These are phyloP conservation scores for Charadrius vociferus DNA, from an alignment of 2,113 vertebrate genomes.

Conservation along the genomic window DNA sequence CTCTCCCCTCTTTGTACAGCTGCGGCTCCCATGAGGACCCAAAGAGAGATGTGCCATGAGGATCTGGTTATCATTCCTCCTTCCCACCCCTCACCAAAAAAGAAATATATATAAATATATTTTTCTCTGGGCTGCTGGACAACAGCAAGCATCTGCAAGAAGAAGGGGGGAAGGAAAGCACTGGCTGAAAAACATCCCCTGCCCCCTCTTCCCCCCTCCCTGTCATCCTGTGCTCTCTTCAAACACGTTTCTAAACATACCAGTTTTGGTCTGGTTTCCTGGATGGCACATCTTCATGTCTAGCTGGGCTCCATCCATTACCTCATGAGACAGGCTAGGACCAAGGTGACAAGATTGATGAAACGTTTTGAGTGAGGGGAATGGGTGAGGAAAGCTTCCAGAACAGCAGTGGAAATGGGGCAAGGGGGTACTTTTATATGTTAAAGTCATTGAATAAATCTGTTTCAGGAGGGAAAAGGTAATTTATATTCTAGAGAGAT, in stretches of 20 bases:
- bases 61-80: not conserved
- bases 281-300: conserved; percentile 59
- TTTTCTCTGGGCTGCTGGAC: not conserved
- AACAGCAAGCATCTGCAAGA: conserved; percentile 1
- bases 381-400: not conserved
- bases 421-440: not conserved
- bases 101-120: not conserved
- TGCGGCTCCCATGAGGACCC: not conserved
- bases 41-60: not conserved
- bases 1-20: not conserved
- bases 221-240: not conserved
- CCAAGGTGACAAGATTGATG: conserved; percentile 36
- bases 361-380: not conserved
- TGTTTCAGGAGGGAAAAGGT: not conserved
- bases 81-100: not conserved
- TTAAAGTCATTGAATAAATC: not conserved
- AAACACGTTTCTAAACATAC: conserved; percentile 51
- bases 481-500: conserved; percentile 17
- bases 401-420: not conserved
- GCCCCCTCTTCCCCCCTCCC: not conserved
- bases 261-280: conserved; percentile 64
- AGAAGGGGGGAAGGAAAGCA: not conserved
- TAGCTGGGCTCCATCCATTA: conserved; percentile 54
- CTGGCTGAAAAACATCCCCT: conserved; percentile 15
- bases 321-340: conserved; percentile 39